A percentile compares a stretch with the other conserved stretches of the same genome.
phyloP scores from a whole-genome alignment of 2,888 invertebrate genomes.

The Clistopyga incitator region DNA sequence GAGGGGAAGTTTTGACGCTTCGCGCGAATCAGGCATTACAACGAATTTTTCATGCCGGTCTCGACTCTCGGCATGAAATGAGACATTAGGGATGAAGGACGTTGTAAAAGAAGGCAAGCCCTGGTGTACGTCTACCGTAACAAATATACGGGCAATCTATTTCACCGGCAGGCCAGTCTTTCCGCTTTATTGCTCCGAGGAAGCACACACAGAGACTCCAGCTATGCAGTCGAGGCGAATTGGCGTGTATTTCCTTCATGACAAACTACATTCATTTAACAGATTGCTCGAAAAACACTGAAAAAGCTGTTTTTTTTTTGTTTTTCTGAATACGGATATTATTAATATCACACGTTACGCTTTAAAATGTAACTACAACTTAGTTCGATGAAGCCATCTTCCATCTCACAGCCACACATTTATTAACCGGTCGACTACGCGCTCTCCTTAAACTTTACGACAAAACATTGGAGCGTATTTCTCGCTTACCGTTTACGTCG shows the following conservation, averaged over 20 bases:
- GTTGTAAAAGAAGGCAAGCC: constrained; percentile 51
- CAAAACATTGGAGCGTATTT: not conserved
- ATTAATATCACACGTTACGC: constrained; percentile 50
- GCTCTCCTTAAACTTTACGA: constrained; percentile 2
- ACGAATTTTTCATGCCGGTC: constrained; percentile 61
- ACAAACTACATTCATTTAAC: constrained; percentile 67
- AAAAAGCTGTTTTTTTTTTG: constrained; percentile 49
- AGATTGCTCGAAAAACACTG: constrained; percentile 62
- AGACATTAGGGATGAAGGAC: constrained; percentile 64
- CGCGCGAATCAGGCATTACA: constrained; percentile 58
- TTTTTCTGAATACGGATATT: constrained; percentile 54
- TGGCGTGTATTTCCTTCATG: constrained; percentile 57
- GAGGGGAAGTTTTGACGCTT: constrained; percentile 56
- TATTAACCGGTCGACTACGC: not conserved
- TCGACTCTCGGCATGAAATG: constrained; percentile 57
- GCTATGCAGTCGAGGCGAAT: constrained; percentile 61
- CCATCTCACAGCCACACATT: not conserved
- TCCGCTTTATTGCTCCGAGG: constrained; percentile 62
- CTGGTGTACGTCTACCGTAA: not conserved
- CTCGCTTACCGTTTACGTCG: constrained; percentile 90
- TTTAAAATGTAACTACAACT: not conserved
- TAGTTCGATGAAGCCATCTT: not conserved
- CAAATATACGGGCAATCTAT: constrained; percentile 66
- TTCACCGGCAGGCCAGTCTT: constrained; percentile 54
- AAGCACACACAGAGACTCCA: constrained; percentile 56